Evolutionary conservation across 2,113 vertebrate species (phyloP), one percentile per base, ranked within the genome.

Genomic region (Telmatochromis sp.): DNA sequence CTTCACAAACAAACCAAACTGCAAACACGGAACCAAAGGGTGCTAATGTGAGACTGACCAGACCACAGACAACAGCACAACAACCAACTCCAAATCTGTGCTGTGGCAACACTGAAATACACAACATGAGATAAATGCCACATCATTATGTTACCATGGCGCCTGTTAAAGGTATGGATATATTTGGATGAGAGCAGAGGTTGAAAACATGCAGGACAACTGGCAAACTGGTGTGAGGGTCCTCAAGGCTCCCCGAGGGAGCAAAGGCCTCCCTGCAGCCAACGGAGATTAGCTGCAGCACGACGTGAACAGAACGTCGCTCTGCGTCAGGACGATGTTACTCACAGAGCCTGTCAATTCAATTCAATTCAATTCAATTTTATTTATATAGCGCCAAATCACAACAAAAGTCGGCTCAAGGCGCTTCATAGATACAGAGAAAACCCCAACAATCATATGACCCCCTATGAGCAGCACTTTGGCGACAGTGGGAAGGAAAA

Each of bases 241-340:
- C 19, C 19, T 0, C 4, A 65, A 65, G 60, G 60, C n/a, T 71
- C 65, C 0, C 65, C 0, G 12, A 23, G n/a, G n/a, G n/a, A 42
- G 65, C 12, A 1, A 9, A 71, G n/a, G 37, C 37, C 35, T 40
- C 4, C 0, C 0, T 6, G 35, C 19, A n/a, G 63, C 33, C 33
- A 8, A 1, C 1, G 11, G 11, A 21, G 33, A 40, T 37, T 5
- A 37, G 33, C 63, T 37, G 17, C 19, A 68, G 63, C 63, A 40
- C 11, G 0, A 8, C 5, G 63, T 23, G 12, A 68, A 7, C 63
- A 40, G 11, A 13, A 7, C 2, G 19, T 21, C 19, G 33, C 63
- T 21, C 58, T 19, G 58, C 2, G 0, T 60, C 63, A 68, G 2
- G 35, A 4, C 13, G n/a, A 42, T 0, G 37, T 15, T 23, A 4